A percentile compares a stretch with the other conserved stretches of the same genome.
These are phyloP conservation scores for Zalophus californianus DNA, from an alignment of 2,797 vertebrate genomes.

Conservation along the genomic window DNA sequence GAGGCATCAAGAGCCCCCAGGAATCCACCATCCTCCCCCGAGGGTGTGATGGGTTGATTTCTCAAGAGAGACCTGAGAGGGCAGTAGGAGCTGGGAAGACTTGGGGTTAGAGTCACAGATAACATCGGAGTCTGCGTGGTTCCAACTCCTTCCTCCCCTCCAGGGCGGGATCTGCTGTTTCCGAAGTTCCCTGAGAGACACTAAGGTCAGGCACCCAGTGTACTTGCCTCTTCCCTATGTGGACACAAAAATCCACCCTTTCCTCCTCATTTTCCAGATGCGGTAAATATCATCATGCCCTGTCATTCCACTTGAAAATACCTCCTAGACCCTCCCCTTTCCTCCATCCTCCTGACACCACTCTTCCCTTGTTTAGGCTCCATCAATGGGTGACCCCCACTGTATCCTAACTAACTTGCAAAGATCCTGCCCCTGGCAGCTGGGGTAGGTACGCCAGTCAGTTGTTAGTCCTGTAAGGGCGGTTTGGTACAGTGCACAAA, in stretches of 20 bases:
- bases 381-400: neutral
- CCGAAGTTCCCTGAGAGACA: neutral
- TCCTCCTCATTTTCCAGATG: neutral
- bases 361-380: neutral
- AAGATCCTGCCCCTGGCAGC: neutral
- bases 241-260: neutral
- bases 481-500: neutral
- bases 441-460: neutral
- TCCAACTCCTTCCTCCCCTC: neutral
- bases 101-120: neutral
- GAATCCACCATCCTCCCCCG: neutral
- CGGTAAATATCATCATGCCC: neutral
- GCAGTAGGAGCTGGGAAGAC: neutral
- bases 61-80: neutral
- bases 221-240: neutral
- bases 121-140: neutral
- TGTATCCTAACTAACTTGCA: neutral
- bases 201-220: neutral
- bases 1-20: too few relatives aligned
- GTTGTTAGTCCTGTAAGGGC: neutral
- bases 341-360: neutral
- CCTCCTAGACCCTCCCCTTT: accelerated
- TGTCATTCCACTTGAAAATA: neutral
- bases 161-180: neutral
- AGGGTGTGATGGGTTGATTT: neutral